A percentile compares a stretch with the other conserved stretches of the same genome.
Conservation (phyloP, 2,888 invertebrate species). For the Carterocephalus palaemon region DNA sequence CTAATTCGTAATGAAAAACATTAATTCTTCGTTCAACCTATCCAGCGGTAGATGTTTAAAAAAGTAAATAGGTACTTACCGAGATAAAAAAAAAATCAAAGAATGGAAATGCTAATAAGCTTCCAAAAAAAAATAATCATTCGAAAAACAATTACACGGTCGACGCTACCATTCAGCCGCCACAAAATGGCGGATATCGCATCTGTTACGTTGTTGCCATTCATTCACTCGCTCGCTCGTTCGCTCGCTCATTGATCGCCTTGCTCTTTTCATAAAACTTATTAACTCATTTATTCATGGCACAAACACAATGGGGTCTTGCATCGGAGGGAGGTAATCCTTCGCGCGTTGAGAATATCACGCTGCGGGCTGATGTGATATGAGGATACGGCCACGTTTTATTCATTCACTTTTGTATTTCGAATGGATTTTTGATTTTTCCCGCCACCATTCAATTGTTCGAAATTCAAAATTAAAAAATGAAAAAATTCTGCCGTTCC, state of each 20-base stretch:
- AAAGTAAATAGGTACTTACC: too few species aligned
- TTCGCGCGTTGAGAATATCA: slow-evolving; percentile 21
- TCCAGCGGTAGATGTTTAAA: too few species aligned
- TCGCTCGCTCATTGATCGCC: slow-evolving; percentile 27
- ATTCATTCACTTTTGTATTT: slow-evolving; percentile 25
- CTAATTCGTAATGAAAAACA: too few species aligned
- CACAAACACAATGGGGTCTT: slow-evolving; percentile 27
- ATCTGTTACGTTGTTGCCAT: slow-evolving; percentile 35
- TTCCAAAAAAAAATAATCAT: slow-evolving; percentile 1
- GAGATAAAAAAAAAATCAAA: too few species aligned
- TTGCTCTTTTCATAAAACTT: slow-evolving; percentile 40
- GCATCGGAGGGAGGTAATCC: slow-evolving; percentile 33
- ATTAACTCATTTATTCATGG: slow-evolving; percentile 37
- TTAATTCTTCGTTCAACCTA: too few species aligned
- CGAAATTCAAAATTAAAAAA: too few species aligned
- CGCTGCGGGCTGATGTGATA: slow-evolving; percentile 16
- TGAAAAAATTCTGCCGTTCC: too few species aligned
- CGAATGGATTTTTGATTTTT: slow-evolving; percentile 12
- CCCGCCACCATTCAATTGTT: not conserved
- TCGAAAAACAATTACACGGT: slow-evolving; percentile 22
- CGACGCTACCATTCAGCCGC: slow-evolving; percentile 11
- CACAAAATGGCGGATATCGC: slow-evolving; percentile 27
- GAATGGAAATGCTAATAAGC: not conserved
- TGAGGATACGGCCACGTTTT: slow-evolving; percentile 17
- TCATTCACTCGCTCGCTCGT: slow-evolving; percentile 30